Evolutionary conservation across 1,140 invertebrate genomes (phyloP), one percentile per base, ranked within the genome.

Genomic region (Hirudo medicinalis): DNA sequence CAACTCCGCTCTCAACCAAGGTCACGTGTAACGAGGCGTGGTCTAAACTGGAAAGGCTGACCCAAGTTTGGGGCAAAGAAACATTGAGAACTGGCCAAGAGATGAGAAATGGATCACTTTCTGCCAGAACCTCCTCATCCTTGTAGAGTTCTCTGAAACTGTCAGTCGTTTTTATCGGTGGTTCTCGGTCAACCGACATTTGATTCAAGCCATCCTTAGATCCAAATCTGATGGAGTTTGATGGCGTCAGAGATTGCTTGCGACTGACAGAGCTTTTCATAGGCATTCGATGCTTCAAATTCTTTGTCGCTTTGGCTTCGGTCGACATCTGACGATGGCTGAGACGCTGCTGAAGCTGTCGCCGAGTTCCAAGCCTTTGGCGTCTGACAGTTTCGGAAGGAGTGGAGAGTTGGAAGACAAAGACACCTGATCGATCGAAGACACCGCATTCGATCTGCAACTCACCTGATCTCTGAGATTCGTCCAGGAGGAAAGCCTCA

Each of bases 11-110:
- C 9, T 63, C 57, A 11, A 32, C 22, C 29, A 63, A 13, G 0
- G 57, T 63, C 57, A 63, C 57, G 57, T 63, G 57, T 20, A 63
- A 63, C 1, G 57, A 25, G 22, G 29, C 57, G 22, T 63, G 57
- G 57, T 63, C 19, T 25, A 63, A 32, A 63, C 13, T 63, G 57
- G 22, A 22, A 22, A 63, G 29, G 8, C 22, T 25, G 22, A 32
- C 29, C 29, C 22, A 32, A 63, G 9, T 63, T 19, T 63, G 57
- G 22, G 57, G 57, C 8, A 63, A n/a, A n/a, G 57, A 25, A 13
- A 63, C 11, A 11, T 63, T 63, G 11, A 63, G 29, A n/a, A 11
- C 9, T 11, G 57, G 57, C 57, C 57, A 63, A 63, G 57, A 22
- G 3, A 63, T 63, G 57, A 11, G 57, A 32, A 63, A 25, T 22